Conservation (phyloP, 2,797 vertebrate species). For the Xiphorhynchus erythropygius region DNA sequence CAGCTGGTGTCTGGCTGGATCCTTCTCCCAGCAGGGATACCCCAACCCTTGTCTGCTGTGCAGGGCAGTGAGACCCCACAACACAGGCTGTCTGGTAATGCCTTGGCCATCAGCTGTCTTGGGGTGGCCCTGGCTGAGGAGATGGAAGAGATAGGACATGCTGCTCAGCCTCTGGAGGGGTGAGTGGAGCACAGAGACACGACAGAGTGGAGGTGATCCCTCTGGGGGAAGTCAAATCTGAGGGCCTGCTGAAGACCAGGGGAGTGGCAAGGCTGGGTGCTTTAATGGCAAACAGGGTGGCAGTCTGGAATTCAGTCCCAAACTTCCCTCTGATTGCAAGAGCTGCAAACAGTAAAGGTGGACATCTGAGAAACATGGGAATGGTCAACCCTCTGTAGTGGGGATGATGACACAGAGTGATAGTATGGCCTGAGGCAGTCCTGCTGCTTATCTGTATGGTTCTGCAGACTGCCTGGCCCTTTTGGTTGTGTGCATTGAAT, state of each 20-base stretch:
- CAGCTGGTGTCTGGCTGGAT: background rate
- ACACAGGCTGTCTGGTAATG: background rate
- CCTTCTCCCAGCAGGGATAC: accelerated
- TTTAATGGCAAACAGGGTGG: background rate
- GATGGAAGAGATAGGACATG: background rate
- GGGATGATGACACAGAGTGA: background rate
- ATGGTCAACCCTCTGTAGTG: background rate
- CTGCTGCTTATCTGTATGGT: background rate
- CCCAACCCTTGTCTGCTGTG: background rate
- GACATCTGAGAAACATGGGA: background rate
- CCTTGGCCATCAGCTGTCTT: accelerated
- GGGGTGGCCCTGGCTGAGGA: background rate
- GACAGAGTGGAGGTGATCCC: background rate
- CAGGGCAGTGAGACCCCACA: background rate
- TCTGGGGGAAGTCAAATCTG: accelerated
- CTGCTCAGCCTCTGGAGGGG: background rate
- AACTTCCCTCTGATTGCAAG: background rate
- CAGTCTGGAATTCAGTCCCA: background rate
- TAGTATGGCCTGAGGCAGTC: background rate
- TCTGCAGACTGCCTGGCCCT: background rate
- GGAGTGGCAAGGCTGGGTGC: background rate
- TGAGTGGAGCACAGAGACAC: background rate
- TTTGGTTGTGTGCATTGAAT: background rate
- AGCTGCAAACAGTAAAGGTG: background rate
- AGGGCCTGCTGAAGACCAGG: background rate